Evolutionary conservation across 2,888 invertebrate genomes (phyloP).

Genomic region (Cyaniris semiargus): DNA sequence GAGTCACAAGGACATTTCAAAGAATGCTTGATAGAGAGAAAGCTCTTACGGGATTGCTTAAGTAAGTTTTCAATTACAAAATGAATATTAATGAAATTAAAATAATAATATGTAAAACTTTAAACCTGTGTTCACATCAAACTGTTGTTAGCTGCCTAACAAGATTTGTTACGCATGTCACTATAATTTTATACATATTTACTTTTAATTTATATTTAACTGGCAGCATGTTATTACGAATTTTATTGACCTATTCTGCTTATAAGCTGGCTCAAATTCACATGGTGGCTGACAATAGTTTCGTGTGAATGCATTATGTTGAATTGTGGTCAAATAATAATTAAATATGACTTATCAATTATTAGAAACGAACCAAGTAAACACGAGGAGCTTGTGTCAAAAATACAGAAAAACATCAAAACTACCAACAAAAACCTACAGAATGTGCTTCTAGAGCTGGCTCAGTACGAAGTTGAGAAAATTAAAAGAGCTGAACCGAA

Average conservation of each 20-base stretch:
- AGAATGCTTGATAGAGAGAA: slow-evolving; percentile 84
- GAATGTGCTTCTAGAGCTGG: slow-evolving; percentile 84
- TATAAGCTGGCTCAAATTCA: too few relatives aligned
- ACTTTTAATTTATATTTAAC: too few relatives aligned
- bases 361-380: slow-evolving; percentile 84
- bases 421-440: slow-evolving; percentile 82
- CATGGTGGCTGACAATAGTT: too few relatives aligned
- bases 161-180: too few relatives aligned
- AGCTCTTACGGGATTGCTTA: slow-evolving; percentile 83
- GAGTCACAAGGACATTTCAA: slow-evolving; percentile 83
- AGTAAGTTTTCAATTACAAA: slow-evolving; percentile 71
- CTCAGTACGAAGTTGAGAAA: slow-evolving; percentile 83
- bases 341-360: too few relatives aligned
- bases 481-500: slow-evolving; percentile 70
- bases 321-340: neutral
- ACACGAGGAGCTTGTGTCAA: slow-evolving; percentile 87
- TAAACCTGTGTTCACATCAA: neutral
- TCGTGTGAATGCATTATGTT: neutral
- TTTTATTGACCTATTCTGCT: too few relatives aligned
- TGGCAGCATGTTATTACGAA: too few relatives aligned
- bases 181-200: too few relatives aligned
- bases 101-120: neutral
- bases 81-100: neutral
- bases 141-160: too few relatives aligned
- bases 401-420: slow-evolving; percentile 86